These are phyloP conservation scores for Ditylenchus dipsaci DNA, from an alignment of 1,140 invertebrate species.

Conservation along the genomic window DNA sequence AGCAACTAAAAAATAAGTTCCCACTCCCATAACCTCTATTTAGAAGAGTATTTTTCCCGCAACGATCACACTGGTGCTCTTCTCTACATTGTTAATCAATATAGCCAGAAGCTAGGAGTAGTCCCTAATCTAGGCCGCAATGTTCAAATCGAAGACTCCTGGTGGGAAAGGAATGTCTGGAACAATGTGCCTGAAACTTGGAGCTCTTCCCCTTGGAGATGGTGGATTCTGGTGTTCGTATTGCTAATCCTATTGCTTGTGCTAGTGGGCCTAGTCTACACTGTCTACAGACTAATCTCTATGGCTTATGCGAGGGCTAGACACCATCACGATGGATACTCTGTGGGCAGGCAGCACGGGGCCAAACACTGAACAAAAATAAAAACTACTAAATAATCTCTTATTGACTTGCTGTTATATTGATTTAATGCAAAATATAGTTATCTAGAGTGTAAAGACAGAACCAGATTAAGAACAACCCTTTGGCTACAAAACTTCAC, in stretches of 20 bases:
- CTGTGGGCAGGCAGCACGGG: not conserved
- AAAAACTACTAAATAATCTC: too few relatives aligned
- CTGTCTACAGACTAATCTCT: not conserved
- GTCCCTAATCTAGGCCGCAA: not conserved
- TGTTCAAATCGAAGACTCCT: not conserved
- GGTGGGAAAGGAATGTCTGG: conserved; percentile 1
- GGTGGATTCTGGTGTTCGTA: not conserved
- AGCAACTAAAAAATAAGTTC: not conserved
- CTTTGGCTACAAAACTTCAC: too few relatives aligned
- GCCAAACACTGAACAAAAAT: too few relatives aligned
- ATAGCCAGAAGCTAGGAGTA: not conserved
- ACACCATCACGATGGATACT: not conserved
- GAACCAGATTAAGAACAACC: too few relatives aligned
- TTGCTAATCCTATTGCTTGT: not conserved
- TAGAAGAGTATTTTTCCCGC: not conserved
- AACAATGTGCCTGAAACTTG: not conserved
- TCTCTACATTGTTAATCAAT: not conserved
- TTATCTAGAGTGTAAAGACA: too few relatives aligned
- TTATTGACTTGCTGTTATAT: too few relatives aligned
- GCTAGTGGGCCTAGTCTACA: not conserved
- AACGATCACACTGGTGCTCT: not conserved
- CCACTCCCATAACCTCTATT: not conserved
- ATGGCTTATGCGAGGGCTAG: not conserved
- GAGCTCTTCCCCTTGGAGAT: not conserved
- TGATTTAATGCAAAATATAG: too few relatives aligned